These are phyloP conservation scores for Beroe forskalii DNA, from an alignment of 37 sponge, comb jelly and placozoan genomes.

Conservation along the genomic window DNA sequence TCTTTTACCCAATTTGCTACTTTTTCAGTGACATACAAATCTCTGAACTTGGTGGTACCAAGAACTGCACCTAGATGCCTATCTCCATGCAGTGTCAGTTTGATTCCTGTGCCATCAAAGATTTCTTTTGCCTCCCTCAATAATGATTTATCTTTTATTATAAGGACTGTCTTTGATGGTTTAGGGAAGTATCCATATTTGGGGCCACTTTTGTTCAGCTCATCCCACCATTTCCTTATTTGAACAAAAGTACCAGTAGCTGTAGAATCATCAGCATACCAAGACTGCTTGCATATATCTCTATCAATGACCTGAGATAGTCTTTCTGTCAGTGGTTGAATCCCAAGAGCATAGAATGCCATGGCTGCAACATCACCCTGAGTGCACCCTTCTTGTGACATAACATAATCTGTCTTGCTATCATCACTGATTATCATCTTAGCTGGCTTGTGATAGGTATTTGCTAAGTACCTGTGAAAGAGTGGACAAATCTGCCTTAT, in stretches of 20 bases:
- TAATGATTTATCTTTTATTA: not conserved
- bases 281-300: too few relatives aligned
- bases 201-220: not conserved
- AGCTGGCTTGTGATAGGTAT: too few relatives aligned
- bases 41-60: not conserved
- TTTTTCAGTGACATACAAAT: not conserved
- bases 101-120: not conserved
- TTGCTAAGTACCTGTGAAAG: too few relatives aligned
- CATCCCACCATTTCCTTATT: conserved; percentile 4
- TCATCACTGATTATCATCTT: too few relatives aligned
- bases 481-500: too few relatives aligned
- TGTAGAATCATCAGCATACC: conserved; percentile 50
- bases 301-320: too few relatives aligned
- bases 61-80: not conserved
- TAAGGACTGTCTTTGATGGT: not conserved
- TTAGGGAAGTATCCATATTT: conserved; percentile 26
- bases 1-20: not conserved
- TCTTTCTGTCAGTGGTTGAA: too few relatives aligned
- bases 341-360: too few relatives aligned
- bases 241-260: not conserved
- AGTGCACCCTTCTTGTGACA: too few relatives aligned
- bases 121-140: not conserved
- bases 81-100: not conserved
- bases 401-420: too few relatives aligned
- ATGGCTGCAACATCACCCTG: too few relatives aligned